Conservation (phyloP, 2,888 invertebrate genomes). For the Auanema freiburgensis region DNA sequence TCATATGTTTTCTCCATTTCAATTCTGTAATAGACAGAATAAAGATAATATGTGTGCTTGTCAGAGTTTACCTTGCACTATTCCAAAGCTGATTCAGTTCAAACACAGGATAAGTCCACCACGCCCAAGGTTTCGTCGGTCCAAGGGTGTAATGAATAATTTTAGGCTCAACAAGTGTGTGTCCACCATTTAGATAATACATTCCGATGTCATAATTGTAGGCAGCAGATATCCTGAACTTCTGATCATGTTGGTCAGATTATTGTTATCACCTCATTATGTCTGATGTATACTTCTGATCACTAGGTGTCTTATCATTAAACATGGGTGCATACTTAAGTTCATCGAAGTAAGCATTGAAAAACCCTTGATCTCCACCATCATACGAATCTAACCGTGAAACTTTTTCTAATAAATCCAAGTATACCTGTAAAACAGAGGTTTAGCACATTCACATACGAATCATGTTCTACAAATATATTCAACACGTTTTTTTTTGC, state of each 20-base stretch:
- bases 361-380: constrained; percentile 60
- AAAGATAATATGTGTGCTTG: neutral
- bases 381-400: constrained; percentile 44
- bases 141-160: constrained; percentile 59
- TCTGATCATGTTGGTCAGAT: neutral
- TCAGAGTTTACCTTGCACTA: constrained; percentile 31
- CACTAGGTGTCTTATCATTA: constrained; percentile 19
- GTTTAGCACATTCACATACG: too few species aligned
- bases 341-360: constrained; percentile 52
- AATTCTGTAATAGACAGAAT: constrained; percentile 12
- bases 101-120: constrained; percentile 56
- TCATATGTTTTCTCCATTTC: constrained; percentile 20
- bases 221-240: constrained; percentile 37
- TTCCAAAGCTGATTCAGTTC: constrained; percentile 54
- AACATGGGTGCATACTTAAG: constrained; percentile 52
- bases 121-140: constrained; percentile 54
- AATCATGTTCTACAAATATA: neutral
- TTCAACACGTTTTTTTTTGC: too few species aligned
- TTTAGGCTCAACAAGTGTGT: constrained; percentile 41
- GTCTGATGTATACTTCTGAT: constrained; percentile 13
- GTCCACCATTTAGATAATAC: constrained; percentile 53
- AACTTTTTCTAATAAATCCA: constrained; percentile 42
- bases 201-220: constrained; percentile 59
- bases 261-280: constrained; percentile 18
- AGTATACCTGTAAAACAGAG: constrained; percentile 34